A percentile compares a stretch with the other conserved stretches of the same genome.
phyloP scores from a whole-genome alignment of 35 echinoderm and acorn worm genomes.

The Chiridota heheva region DNA sequence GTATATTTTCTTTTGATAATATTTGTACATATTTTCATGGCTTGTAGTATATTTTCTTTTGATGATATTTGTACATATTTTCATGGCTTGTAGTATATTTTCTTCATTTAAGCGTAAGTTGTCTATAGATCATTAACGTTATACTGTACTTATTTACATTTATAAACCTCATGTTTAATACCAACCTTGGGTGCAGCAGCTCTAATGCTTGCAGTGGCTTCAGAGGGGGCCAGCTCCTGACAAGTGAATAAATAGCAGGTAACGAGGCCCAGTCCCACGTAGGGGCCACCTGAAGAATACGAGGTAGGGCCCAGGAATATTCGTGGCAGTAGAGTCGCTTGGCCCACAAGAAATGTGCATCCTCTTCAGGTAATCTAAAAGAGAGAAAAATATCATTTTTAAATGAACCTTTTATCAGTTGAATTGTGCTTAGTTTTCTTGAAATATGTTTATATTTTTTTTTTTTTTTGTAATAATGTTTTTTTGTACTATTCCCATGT shows the following conservation, averaged over 20 bases:
- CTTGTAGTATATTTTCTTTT: too few relatives aligned
- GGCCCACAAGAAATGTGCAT: conserved; percentile 79
- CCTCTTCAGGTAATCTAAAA: conserved; percentile 52
- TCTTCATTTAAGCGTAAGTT: too few relatives aligned
- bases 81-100: too few relatives aligned
- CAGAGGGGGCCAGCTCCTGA: conserved; percentile 70
- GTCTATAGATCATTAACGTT: too few relatives aligned
- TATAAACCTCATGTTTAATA: too few relatives aligned
- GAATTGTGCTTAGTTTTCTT: background rate
- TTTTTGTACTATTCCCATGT: too few relatives aligned
- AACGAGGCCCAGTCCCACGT: conserved; percentile 91
- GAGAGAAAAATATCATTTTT: background rate
- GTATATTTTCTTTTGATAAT: too few relatives aligned
- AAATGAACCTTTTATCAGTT: background rate
- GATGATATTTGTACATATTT: too few relatives aligned
- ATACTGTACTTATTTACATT: too few relatives aligned
- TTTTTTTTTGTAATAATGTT: background rate
- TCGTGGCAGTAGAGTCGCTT: conserved; percentile 82
- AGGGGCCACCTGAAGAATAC: conserved; percentile 65
- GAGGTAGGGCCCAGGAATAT: conserved; percentile 61
- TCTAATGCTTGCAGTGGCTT: conserved; percentile 75
- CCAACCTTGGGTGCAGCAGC: conserved; percentile 84
- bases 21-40: too few relatives aligned
- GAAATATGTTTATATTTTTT: too few relatives aligned
- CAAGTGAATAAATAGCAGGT: conserved; percentile 73